Conservation (phyloP, 30 jellyfish, hydroid and myxozoan genomes). For the Pelagia noctiluca region DNA sequence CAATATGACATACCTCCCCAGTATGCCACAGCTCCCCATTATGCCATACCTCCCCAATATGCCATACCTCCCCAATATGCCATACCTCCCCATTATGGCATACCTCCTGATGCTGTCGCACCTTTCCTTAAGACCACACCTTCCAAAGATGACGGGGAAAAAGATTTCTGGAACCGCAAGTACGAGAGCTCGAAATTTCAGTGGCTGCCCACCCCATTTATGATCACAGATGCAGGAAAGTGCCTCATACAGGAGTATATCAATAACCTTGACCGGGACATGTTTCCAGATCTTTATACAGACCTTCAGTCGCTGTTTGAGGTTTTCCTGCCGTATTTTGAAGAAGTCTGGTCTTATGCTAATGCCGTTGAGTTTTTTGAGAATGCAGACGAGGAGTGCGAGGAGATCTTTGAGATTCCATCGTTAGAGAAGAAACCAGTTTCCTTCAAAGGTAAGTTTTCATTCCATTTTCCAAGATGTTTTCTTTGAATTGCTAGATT, state of each 20-base stretch:
- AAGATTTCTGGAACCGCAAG: conserved; percentile 80
- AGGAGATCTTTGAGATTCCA: conserved; percentile 31
- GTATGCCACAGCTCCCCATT: too few species aligned
- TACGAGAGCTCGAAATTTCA: conserved; percentile 81
- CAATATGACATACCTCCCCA: too few species aligned
- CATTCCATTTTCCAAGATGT: too few species aligned
- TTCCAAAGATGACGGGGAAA: conserved; percentile 2
- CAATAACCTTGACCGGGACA: conserved; percentile 69
- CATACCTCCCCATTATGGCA: too few species aligned
- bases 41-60: too few species aligned
- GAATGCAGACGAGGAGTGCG: conserved; percentile 41
- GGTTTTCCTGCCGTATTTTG: conserved; percentile 71
- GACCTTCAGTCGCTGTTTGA: conserved; percentile 76
- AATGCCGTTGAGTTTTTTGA: conserved; percentile 67
- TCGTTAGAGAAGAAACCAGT: conserved; percentile 43
- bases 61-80: too few species aligned
- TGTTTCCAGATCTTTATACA: conserved; percentile 49
- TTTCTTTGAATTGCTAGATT: too few species aligned
- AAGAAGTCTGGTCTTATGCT: conserved; percentile 89
- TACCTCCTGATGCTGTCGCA: too few species aligned
- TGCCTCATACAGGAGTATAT: conserved; percentile 71
- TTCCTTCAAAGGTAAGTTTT: conserved; percentile 56
- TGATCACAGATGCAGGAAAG: conserved; percentile 68
- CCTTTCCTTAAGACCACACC: too few species aligned
- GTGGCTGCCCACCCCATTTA: conserved; percentile 85